Evolutionary conservation across 2,113 vertebrate genomes (phyloP).

Genomic region (Procapra przewalskii): DNA sequence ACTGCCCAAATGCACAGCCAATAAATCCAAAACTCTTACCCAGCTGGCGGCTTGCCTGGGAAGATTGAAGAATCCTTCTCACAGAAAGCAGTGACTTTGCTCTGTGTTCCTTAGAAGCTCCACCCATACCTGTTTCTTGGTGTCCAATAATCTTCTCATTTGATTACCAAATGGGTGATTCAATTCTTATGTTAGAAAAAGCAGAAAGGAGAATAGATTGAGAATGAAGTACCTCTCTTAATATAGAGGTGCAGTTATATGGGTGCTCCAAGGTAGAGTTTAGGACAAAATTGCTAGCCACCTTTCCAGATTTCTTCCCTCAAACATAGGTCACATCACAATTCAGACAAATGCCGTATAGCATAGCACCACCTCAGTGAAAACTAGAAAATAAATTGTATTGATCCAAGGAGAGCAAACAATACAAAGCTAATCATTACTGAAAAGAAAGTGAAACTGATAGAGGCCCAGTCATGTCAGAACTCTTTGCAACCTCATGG

Average conservation of each 20-base stretch:
- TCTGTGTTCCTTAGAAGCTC: not conserved
- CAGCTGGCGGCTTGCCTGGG: not conserved
- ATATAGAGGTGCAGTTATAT: not conserved
- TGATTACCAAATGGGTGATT: not conserved
- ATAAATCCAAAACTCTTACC: not conserved
- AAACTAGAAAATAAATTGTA: constrained; percentile 19
- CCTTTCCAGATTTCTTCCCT: not conserved
- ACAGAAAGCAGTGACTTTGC: not conserved
- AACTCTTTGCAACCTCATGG: not conserved
- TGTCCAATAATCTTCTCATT: not conserved
- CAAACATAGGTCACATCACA: not conserved
- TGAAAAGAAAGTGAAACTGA: not conserved
- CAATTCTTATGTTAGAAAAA: not conserved
- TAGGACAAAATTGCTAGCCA: not conserved
- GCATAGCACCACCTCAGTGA: not conserved
- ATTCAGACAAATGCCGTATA: not conserved
- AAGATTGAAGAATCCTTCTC: not conserved
- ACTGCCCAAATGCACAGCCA: not conserved
- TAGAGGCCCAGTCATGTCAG: not conserved
- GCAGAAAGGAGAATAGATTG: not conserved
- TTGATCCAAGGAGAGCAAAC: not conserved
- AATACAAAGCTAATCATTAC: not conserved
- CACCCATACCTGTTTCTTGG: not conserved
- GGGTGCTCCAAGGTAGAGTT: not conserved
- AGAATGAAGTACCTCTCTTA: not conserved